A percentile compares a stretch with the other conserved stretches of the same genome.
phyloP scores from a whole-genome alignment of 1,140 invertebrate species.

The Pollicipes pollicipes region DNA sequence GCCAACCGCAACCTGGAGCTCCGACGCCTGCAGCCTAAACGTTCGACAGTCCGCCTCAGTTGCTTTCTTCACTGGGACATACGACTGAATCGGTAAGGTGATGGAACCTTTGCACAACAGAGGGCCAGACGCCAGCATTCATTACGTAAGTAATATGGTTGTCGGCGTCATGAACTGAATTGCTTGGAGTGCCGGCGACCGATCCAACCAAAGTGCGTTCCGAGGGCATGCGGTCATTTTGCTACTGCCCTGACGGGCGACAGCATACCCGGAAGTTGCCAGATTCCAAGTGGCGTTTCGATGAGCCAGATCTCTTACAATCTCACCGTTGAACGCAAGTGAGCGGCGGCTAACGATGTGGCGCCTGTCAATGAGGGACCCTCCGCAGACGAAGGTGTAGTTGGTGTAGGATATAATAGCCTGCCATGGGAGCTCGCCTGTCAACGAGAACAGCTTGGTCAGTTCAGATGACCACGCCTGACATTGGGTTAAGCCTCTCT shows the following conservation, averaged over 20 bases:
- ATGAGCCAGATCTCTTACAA: no score
- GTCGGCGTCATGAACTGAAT: background rate
- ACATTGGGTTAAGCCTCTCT: no score
- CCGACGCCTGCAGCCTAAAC: constrained; percentile 32
- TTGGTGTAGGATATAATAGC: constrained; percentile 76
- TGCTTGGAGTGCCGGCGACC: background rate
- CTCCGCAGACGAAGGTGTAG: constrained; percentile 74
- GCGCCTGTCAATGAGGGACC: constrained; percentile 58
- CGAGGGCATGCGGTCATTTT: no score
- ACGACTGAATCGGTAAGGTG: background rate
- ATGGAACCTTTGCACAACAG: background rate
- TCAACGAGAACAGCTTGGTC: constrained; percentile 17
- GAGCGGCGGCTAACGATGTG: constrained; percentile 77
- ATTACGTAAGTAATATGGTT: background rate
- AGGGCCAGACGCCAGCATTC: background rate
- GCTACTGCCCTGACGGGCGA: no score
- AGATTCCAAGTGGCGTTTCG: no score
- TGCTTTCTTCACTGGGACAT: background rate
- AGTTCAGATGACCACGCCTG: no score
- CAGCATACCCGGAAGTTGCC: no score
- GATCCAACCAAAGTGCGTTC: no score
- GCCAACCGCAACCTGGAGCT: constrained; percentile 64
- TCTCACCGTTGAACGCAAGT: constrained; percentile 45
- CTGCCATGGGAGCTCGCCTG: constrained; percentile 74
- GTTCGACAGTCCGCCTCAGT: background rate